These are phyloP conservation scores for Pocillopora meandrina DNA, from an alignment of 92 coral and sea anemone genomes.

Conservation along the genomic window DNA sequence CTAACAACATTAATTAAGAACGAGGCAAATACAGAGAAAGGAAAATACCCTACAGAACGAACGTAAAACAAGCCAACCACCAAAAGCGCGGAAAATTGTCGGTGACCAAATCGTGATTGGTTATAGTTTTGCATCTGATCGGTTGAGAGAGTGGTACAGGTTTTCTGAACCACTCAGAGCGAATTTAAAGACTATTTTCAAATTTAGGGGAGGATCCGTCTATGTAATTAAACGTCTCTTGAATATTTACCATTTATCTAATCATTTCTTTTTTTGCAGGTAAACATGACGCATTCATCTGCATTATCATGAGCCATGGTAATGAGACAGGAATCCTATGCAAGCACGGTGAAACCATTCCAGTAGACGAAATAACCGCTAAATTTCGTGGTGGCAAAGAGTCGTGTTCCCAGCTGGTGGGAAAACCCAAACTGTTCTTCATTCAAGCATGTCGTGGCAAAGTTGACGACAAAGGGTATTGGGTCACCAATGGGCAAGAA, in stretches of 20 bases:
- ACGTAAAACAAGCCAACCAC: no score
- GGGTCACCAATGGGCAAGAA: constrained; percentile 40
- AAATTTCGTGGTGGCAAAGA: constrained; percentile 68
- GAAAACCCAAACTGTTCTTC: constrained; percentile 95
- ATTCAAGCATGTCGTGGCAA: constrained; percentile 91
- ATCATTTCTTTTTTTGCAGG: constrained; percentile 30
- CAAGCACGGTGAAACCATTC: constrained; percentile 50
- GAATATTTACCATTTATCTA: not conserved
- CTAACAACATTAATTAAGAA: no score
- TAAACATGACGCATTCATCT: constrained; percentile 80
- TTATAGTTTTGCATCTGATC: no score
- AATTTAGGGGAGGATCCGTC: no score
- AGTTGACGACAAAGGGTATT: constrained; percentile 64
- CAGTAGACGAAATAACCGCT: constrained; percentile 79
- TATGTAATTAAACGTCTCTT: not conserved
- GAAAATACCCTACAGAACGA: no score
- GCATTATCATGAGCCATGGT: constrained; percentile 93
- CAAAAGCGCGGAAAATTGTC: no score
- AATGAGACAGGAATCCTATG: constrained; percentile 68
- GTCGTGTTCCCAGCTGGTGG: constrained; percentile 64
- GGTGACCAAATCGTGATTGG: no score
- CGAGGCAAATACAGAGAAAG: no score
- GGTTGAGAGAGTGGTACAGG: no score
- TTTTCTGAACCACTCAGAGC: no score
- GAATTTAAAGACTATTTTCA: no score